These are phyloP conservation scores for Drosophila monieri DNA, from an alignment of 2,888 invertebrate species.

Conservation along the genomic window DNA sequence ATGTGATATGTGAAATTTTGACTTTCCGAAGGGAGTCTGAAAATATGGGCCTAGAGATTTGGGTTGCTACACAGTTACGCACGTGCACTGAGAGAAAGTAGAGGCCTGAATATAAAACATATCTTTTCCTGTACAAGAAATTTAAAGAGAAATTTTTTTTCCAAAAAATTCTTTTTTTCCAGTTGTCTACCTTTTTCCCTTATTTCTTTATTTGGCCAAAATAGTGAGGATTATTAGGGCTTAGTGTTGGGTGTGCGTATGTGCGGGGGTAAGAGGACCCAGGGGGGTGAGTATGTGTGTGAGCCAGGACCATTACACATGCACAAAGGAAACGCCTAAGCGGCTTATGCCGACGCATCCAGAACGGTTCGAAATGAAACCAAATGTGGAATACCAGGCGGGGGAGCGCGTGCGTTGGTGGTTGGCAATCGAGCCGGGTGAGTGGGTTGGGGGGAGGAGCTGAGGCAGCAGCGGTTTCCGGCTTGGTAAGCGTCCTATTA, in stretches of 20 bases:
- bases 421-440: background rate
- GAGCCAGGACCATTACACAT: constrained; percentile 55
- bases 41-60: constrained; percentile 10
- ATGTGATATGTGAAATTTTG: constrained; percentile 51
- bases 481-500: constrained; percentile 73
- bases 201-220: constrained; percentile 43
- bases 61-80: constrained; percentile 34
- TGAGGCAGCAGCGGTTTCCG: constrained; percentile 58
- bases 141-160: background rate
- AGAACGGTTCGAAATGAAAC: constrained; percentile 45
- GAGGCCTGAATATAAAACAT: background rate
- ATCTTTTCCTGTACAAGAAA: background rate
- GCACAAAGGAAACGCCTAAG: constrained; percentile 76
- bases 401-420: background rate
- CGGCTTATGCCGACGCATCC: constrained; percentile 63
- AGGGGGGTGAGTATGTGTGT: constrained; percentile 16
- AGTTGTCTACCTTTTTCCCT: constrained; percentile 28
- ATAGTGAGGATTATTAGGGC: constrained; percentile 75
- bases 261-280: constrained; percentile 12
- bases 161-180: background rate
- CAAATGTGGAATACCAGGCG: constrained; percentile 23
- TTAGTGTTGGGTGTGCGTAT: constrained; percentile 50
- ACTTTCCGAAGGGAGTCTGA: constrained; percentile 35
- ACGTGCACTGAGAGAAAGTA: constrained; percentile 7
- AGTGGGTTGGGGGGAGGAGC: background rate